Percentiles rank a stretch among this genome's conserved stretches.
phyloP scores from a whole-genome alignment of 2,888 invertebrate species.

The Xestoiulus laeticollis region DNA sequence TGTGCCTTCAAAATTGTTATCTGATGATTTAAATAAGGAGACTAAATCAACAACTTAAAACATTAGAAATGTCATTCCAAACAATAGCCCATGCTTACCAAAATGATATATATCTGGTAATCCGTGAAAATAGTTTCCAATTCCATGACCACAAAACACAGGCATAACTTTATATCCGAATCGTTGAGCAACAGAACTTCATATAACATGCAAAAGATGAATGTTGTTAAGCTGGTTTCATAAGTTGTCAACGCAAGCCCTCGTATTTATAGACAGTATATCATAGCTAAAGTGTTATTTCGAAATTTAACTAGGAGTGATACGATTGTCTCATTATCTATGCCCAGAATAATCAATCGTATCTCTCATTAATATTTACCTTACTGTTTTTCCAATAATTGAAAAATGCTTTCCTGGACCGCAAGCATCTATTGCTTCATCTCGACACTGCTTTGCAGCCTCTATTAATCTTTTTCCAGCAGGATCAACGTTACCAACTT shows the following conservation, averaged over 20 bases:
- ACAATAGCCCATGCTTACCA: slow-evolving; percentile 67
- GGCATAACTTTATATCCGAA: slow-evolving; percentile 77
- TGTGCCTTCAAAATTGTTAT: slow-evolving; percentile 72
- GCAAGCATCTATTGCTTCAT: slow-evolving; percentile 70
- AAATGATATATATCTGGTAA: slow-evolving; percentile 89
- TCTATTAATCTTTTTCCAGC: slow-evolving; percentile 75
- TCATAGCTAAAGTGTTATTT: too few relatives aligned
- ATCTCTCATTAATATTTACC: slow-evolving; percentile 32
- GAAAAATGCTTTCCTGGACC: slow-evolving; percentile 68
- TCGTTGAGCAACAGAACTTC: slow-evolving; percentile 68
- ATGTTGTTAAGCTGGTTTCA: not conserved
- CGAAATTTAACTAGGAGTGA: too few relatives aligned
- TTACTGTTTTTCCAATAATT: slow-evolving; percentile 67
- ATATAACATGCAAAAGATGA: not conserved
- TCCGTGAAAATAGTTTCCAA: slow-evolving; percentile 91
- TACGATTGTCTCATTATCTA: not conserved
- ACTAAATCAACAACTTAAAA: slow-evolving; percentile 51
- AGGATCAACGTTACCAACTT: slow-evolving; percentile 84
- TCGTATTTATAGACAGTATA: not conserved
- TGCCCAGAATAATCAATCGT: not conserved
- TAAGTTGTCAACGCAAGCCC: not conserved
- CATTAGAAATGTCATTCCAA: slow-evolving; percentile 13
- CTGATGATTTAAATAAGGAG: slow-evolving; percentile 64
- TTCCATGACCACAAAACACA: slow-evolving; percentile 89
- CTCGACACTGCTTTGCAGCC: slow-evolving; percentile 76